Evolutionary conservation across 2,888 invertebrate genomes (phyloP).

Genomic region (Drosophila kambysellisi): DNA sequence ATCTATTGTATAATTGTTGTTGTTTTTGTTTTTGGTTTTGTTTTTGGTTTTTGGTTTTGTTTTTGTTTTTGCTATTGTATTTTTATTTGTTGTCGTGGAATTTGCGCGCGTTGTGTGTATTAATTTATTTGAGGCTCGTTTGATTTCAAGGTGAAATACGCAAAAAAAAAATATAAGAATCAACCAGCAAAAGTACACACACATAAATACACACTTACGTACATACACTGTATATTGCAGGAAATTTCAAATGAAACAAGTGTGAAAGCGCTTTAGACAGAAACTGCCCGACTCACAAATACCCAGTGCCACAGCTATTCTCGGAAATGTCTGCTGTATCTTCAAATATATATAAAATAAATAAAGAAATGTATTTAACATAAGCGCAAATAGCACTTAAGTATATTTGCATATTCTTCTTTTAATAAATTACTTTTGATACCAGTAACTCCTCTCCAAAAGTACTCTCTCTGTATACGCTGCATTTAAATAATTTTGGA

Average conservation of each 20-base stretch:
- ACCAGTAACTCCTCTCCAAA: background rate
- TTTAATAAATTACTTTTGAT: background rate
- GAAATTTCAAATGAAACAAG: constrained; percentile 32
- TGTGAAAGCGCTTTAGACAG: background rate
- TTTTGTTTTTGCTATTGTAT: constrained; percentile 36
- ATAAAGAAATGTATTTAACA: background rate
- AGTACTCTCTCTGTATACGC: background rate
- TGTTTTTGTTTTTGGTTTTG: background rate
- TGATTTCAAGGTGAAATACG: constrained; percentile 79
- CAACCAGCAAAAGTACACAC: constrained; percentile 26
- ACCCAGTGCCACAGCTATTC: background rate
- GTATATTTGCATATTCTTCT: accelerated
- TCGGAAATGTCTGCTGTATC: background rate
- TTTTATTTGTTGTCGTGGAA: constrained; percentile 65
- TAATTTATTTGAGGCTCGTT: constrained; percentile 77
- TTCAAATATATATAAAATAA: background rate
- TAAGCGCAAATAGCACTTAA: background rate
- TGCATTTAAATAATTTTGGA: background rate
- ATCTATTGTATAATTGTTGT: constrained; percentile 13
- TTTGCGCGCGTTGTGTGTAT: constrained; percentile 68
- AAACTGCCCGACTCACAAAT: background rate
- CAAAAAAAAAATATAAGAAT: constrained; percentile 54
- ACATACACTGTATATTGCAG: constrained; percentile 14
- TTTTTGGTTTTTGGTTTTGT: background rate
- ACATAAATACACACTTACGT: background rate